Evolutionary conservation across 2,113 vertebrate species (phyloP).

Genomic region (Nannobrachium achirus): DNA sequence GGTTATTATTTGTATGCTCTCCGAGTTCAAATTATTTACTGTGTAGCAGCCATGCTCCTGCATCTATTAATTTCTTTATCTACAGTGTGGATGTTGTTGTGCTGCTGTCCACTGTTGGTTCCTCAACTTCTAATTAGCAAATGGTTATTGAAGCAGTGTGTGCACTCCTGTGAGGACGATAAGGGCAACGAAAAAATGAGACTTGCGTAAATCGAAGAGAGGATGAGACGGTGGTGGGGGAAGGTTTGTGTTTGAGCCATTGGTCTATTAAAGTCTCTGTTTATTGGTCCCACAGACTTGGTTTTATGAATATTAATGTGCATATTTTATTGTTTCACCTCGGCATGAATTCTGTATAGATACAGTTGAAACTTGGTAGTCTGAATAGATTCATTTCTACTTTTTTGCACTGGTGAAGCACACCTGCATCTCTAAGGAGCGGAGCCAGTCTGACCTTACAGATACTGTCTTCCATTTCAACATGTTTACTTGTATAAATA

Average conservation of each 20-base stretch:
- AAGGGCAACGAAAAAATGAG: slow-evolving; percentile 47
- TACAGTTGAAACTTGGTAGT: neutral
- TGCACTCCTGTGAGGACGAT: slow-evolving; percentile 32
- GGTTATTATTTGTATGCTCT: neutral
- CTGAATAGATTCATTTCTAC: no score
- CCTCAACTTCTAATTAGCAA: slow-evolving; percentile 48
- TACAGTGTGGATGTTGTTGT: slow-evolving; percentile 18
- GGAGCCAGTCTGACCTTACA: no score
- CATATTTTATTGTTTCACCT: neutral
- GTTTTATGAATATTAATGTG: neutral
- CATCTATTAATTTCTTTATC: slow-evolving; percentile 23
- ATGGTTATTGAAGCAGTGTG: slow-evolving; percentile 42
- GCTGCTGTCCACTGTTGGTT: slow-evolving; percentile 22
- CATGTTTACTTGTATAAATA: no score
- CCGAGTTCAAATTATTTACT: neutral
- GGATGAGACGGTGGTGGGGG: slow-evolving; percentile 18
- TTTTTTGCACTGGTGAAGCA: no score
- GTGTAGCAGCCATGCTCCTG: slow-evolving; percentile 19
- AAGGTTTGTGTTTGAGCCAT: slow-evolving; percentile 31
- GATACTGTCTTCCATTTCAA: no score
- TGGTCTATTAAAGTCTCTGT: slow-evolving; percentile 30
- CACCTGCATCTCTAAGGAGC: no score
- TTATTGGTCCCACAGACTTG: neutral
- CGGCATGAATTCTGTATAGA: neutral
- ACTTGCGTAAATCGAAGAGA: slow-evolving; percentile 34